Conservation (phyloP, 92 coral and sea anemone genomes). For the Diadumene lineata region DNA sequence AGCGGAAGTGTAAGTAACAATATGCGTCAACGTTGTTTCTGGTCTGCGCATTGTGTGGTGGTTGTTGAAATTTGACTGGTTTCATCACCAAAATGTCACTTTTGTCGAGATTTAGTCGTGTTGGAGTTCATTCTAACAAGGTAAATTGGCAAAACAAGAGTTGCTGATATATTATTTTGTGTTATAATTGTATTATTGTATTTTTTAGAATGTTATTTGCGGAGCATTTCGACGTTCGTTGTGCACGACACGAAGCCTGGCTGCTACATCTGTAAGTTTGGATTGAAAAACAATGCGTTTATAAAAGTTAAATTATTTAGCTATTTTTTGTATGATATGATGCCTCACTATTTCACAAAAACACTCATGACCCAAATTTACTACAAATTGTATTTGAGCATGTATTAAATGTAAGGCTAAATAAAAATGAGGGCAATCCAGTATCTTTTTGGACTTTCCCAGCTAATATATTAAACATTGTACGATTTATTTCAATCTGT, state of each 20-base stretch:
- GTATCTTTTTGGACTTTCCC: no score
- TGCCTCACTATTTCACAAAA: background rate
- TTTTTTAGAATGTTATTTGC: conserved; percentile 41
- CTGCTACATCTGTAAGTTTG: conserved; percentile 52
- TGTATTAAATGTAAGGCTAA: no score
- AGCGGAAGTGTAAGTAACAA: conserved; percentile 5
- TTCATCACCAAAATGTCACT: conserved; percentile 44
- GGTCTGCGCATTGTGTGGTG: conserved; percentile 34
- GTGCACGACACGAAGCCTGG: conserved; percentile 52
- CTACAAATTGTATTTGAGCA: no score
- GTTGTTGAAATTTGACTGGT: no score
- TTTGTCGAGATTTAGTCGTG: conserved; percentile 28
- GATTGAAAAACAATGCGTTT: background rate
- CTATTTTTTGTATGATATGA: background rate
- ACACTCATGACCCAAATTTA: no score
- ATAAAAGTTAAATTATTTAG: background rate
- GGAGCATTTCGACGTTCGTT: conserved; percentile 47
- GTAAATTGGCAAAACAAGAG: conserved; percentile 20
- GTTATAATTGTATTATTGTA: conserved; percentile 3
- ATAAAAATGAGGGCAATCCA: no score
- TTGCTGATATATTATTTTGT: background rate
- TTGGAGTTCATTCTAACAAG: conserved; percentile 31
- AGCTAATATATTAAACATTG: no score
- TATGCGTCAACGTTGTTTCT: conserved; percentile 39
- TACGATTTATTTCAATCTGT: no score